phyloP scores from a whole-genome alignment of 1,140 invertebrate genomes.

The Heterodera carotae region DNA sequence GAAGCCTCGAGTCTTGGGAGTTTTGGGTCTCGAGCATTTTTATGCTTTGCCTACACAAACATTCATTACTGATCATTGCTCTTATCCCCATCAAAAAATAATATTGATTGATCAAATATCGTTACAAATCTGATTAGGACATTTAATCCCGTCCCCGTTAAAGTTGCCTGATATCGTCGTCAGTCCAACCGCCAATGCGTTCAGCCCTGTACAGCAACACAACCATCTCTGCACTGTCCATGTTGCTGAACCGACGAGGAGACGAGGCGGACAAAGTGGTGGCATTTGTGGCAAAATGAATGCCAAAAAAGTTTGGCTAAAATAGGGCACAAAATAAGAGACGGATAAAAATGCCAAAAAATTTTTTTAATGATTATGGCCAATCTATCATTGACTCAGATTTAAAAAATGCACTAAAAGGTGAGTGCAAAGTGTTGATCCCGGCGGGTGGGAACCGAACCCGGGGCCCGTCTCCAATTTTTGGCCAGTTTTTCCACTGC shows the following conservation, averaged over 20 bases:
- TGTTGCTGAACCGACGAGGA: conserved; percentile 29
- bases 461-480: too few relatives aligned
- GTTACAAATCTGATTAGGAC: conserved; percentile 18
- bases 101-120: too few relatives aligned
- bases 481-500: too few relatives aligned
- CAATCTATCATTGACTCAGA: too few relatives aligned
- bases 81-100: too few relatives aligned
- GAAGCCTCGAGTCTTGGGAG: too few relatives aligned
- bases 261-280: neutral
- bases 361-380: neutral
- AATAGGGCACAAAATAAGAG: neutral
- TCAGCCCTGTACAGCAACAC: conserved; percentile 49
- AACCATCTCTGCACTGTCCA: conserved; percentile 45
- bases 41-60: too few relatives aligned
- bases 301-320: conserved; percentile 60
- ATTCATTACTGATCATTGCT: too few relatives aligned
- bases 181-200: conserved; percentile 37
- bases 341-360: neutral
- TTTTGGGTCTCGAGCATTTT: too few relatives aligned
- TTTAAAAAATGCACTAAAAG: too few relatives aligned
- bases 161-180: conserved; percentile 37
- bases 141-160: neutral
- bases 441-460: too few relatives aligned
- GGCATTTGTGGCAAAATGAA: conserved; percentile 37
- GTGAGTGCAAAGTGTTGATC: too few relatives aligned